Percentiles rank a stretch among this genome's conserved stretches.
These are phyloP conservation scores for Nipponacmea schrenckii DNA, from an alignment of 2,888 invertebrate genomes.

Conservation along the genomic window DNA sequence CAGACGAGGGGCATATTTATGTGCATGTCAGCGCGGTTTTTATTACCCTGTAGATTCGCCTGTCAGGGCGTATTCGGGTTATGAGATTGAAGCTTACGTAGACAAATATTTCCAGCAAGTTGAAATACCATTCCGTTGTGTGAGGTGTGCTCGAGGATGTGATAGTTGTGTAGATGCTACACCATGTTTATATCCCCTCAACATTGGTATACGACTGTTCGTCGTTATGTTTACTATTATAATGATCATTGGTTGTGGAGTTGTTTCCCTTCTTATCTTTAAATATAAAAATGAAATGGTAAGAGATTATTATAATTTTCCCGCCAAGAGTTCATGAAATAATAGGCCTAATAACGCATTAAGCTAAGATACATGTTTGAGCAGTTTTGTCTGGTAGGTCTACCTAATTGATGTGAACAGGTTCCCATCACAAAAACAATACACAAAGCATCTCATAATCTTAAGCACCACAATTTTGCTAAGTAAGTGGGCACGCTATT, in stretches of 20 bases:
- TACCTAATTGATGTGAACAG: too few relatives aligned
- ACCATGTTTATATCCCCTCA: constrained; percentile 54
- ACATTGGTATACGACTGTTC: constrained; percentile 33
- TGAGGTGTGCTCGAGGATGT: constrained; percentile 57
- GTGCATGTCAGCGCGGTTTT: constrained; percentile 55
- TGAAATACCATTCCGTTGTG: constrained; percentile 43
- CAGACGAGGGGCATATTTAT: constrained; percentile 55
- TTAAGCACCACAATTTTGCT: too few relatives aligned
- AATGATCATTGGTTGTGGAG: constrained; percentile 33
- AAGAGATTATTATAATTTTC: background rate
- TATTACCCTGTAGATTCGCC: constrained; percentile 58
- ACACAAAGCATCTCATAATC: too few relatives aligned
- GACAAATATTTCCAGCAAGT: constrained; percentile 25
- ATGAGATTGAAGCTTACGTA: constrained; percentile 43
- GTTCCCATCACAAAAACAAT: too few relatives aligned
- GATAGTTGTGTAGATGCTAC: constrained; percentile 56
- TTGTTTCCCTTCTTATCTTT: constrained; percentile 30
- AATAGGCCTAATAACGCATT: too few relatives aligned
- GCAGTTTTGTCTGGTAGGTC: too few relatives aligned
- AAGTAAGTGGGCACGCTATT: too few relatives aligned
- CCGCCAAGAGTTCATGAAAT: too few relatives aligned
- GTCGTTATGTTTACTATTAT: constrained; percentile 41
- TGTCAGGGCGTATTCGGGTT: constrained; percentile 46
- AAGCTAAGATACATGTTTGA: too few relatives aligned
- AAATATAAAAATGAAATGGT: constrained; percentile 14